These are phyloP conservation scores for Lithobates pipiens DNA, from an alignment of 2,797 vertebrate genomes.

Conservation along the genomic window DNA sequence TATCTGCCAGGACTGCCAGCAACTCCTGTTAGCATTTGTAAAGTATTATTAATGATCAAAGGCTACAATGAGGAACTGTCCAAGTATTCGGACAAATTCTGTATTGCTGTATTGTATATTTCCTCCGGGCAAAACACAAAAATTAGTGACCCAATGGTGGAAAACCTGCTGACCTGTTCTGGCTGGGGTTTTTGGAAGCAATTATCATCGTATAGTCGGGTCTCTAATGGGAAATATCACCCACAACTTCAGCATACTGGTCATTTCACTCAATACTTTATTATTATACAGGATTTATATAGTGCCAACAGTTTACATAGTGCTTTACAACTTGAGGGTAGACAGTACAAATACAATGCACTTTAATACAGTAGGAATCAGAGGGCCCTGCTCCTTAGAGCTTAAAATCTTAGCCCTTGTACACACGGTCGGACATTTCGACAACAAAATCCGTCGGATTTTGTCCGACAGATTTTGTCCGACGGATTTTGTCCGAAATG, in stretches of 20 bases:
- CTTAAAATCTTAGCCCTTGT: too few relatives aligned
- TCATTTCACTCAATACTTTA: not conserved
- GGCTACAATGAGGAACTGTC: not conserved
- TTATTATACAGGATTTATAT: too few relatives aligned
- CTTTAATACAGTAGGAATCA: too few relatives aligned
- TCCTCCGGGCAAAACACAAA: not conserved
- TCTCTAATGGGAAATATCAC: not conserved
- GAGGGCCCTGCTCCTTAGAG: too few relatives aligned
- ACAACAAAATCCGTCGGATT: too few relatives aligned
- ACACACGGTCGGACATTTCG: too few relatives aligned
- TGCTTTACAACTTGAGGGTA: too few relatives aligned
- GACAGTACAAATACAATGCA: too few relatives aligned
- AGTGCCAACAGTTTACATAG: too few relatives aligned
- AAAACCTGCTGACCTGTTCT: not conserved
- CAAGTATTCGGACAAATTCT: not conserved
- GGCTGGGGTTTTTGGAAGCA: not conserved
- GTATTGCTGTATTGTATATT: not conserved
- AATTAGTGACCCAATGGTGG: not conserved
- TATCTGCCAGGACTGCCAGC: conserved; percentile 30
- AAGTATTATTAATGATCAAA: conserved; percentile 30
- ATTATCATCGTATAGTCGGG: not conserved
- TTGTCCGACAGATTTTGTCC: too few relatives aligned
- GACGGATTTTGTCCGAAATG: too few relatives aligned
- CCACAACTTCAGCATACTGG: too few relatives aligned
- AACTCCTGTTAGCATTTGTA: conserved; percentile 19